phyloP scores from a whole-genome alignment of 2,888 invertebrate species.

The Nectonema munidae region DNA sequence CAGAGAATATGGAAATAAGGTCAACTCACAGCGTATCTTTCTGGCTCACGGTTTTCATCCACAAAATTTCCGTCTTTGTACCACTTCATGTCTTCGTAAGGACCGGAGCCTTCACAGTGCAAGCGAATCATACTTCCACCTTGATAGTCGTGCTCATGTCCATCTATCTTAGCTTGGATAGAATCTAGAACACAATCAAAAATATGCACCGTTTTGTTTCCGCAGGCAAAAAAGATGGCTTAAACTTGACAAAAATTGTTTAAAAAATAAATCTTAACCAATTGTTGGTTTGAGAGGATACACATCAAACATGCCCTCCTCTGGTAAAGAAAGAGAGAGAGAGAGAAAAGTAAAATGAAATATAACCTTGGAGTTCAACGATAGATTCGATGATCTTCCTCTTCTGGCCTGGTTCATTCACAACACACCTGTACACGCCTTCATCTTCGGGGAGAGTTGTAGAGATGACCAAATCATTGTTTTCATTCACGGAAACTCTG shows the following conservation, averaged over 20 bases:
- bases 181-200: constrained; percentile 8
- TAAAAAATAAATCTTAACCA: no score
- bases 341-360: no score
- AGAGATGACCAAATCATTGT: constrained; percentile 10
- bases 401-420: constrained; percentile 9
- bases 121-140: constrained; percentile 7
- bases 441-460: constrained; percentile 11
- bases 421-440: constrained; percentile 13
- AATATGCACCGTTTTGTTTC: no score
- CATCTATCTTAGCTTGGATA: constrained; percentile 9
- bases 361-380: constrained; percentile 9
- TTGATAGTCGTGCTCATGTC: constrained; percentile 1
- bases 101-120: constrained; percentile 11
- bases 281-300: no score
- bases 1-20: background rate
- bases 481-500: constrained; percentile 1
- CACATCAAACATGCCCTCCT: no score
- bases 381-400: constrained; percentile 8
- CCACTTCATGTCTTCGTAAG: constrained; percentile 6
- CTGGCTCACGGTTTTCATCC: constrained; percentile 6
- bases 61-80: background rate
- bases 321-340: no score
- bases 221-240: no score
- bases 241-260: no score
- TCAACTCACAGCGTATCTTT: background rate